These are phyloP conservation scores for Pelochelys cantorii DNA, from an alignment of 2,797 vertebrate genomes.

Conservation along the genomic window DNA sequence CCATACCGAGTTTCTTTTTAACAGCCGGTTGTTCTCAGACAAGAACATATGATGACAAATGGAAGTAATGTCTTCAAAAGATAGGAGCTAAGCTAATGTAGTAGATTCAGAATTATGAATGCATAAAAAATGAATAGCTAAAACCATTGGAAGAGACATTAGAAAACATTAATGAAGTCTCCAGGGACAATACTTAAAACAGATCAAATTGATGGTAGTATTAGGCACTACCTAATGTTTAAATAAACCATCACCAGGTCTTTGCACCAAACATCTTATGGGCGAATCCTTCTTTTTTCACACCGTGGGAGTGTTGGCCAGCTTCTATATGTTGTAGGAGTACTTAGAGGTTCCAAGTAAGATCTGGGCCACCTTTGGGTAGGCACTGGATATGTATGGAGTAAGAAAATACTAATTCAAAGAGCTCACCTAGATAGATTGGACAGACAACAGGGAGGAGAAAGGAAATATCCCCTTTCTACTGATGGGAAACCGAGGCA, in stretches of 20 bases:
- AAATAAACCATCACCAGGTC: background rate
- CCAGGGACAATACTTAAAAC: background rate
- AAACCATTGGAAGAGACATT: background rate
- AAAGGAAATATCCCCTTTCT: background rate
- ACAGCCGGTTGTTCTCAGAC: accelerated
- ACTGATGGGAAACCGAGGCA: background rate
- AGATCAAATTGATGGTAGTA: accelerated
- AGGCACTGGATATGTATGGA: background rate
- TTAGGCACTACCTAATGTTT: accelerated
- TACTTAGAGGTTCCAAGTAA: background rate
- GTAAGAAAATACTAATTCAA: background rate
- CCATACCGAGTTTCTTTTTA: background rate
- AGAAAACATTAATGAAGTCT: accelerated
- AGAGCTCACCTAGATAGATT: background rate
- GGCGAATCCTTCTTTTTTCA: background rate
- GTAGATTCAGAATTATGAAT: background rate
- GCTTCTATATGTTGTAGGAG: background rate
- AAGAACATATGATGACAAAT: background rate
- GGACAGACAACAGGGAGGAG: background rate
- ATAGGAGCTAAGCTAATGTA: accelerated
- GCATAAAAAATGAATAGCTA: background rate
- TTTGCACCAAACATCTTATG: background rate
- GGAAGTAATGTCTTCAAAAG: background rate
- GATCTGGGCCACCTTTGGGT: accelerated
- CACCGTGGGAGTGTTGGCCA: background rate